Base-by-base conservation (phyloP, 1,140 invertebrate species). In the Portunus trituberculatus region DNA sequence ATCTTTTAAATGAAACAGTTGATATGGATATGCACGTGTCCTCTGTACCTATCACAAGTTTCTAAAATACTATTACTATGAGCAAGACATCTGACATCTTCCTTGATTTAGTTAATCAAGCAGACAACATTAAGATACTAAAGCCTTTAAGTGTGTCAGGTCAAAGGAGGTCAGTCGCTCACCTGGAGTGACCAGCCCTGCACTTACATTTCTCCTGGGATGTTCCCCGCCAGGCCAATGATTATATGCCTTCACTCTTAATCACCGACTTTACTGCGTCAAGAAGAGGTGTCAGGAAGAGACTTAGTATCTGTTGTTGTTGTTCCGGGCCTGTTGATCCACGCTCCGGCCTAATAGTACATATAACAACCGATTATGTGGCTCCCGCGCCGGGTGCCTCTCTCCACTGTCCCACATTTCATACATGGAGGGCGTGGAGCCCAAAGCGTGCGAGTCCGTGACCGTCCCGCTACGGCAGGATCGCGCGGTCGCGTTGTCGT, bases 171-270 rank as follows among this genome's bases (percentile, higher is more conserved):
- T 76, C 20, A 76, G 39, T 25, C 67, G 20, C 25, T 25, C 67
- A 76, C 25, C 67, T 76, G 67, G 67, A 76, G 67, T 76, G 67
- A n/a, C 67, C 67, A 7, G 16, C n/a, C 67, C 67, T 76, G 67
- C 67, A 76, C 25, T 76, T n/a, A 59, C 25, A 7, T 76, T 7
- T 76, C 67, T 76, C 67, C 67, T 76, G 67, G 67, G 67, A 76
- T n/a, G 67, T n/a, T n/a, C 67, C 67, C 67, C 67, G 67, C 67
- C 67, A 76, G 67, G 67, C 6, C 67, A 20, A 76, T 25, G 67
- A 76, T 76, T 76, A 76, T n/a, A 76, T 76, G 67, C 67, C 67
- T 25, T 76, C 67, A 76, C 20, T 76, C 67, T 76, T 76, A 76
- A 76, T 76, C 67, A 76, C 67, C 67, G 67, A 7, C 20, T 76